Conservation (phyloP, 2,797 vertebrate species). For the Hydrocynus forskahlii region DNA sequence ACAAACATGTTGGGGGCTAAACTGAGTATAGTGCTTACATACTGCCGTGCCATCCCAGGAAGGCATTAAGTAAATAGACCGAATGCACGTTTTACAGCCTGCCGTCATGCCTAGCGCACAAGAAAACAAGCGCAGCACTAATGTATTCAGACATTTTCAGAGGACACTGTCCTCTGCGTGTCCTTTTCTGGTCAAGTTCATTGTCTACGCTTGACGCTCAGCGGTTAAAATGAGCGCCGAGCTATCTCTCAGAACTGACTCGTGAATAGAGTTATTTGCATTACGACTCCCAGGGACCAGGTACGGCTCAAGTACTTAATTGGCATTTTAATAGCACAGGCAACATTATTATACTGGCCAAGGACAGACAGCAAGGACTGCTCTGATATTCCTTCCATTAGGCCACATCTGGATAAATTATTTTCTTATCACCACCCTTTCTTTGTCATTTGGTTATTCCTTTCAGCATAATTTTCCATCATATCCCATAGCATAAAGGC, state of each 20-base stretch:
- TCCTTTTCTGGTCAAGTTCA: constrained; percentile 28
- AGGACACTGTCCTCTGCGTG: neutral
- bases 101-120: neutral
- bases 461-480: constrained; percentile 5
- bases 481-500: neutral
- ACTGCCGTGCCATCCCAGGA: constrained; percentile 19
- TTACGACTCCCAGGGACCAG: constrained; percentile 22
- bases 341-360: constrained; percentile 36
- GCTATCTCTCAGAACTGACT: neutral
- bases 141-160: constrained; percentile 17
- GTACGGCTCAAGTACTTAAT: constrained; percentile 39
- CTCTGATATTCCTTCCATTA: constrained; percentile 27
- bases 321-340: constrained; percentile 39
- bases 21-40: constrained; percentile 29
- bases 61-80: constrained; percentile 28
- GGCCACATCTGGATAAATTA: constrained; percentile 26
- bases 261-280: constrained; percentile 39
- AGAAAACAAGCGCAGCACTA: neutral
- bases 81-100: constrained; percentile 21
- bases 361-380: constrained; percentile 6
- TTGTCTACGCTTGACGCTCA: constrained; percentile 5
- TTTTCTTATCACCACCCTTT: constrained; percentile 34
- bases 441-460: constrained; percentile 1
- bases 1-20: constrained; percentile 36
- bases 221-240: neutral